These are phyloP conservation scores for Thymelicus sylvestris DNA, from an alignment of 2,888 invertebrate species.

Conservation along the genomic window DNA sequence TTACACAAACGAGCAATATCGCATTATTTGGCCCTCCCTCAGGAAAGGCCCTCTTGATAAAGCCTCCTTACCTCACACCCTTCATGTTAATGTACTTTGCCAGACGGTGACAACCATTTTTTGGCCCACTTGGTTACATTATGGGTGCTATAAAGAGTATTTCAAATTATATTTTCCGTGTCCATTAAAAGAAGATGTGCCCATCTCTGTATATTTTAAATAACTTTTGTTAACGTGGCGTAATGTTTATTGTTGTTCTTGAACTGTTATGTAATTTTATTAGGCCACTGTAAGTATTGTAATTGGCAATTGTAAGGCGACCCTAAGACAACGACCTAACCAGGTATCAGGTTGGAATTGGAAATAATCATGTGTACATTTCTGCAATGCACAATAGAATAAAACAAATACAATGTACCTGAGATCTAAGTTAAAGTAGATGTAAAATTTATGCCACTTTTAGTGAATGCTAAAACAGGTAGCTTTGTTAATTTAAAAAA, in stretches of 20 bases:
- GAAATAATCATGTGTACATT: too few relatives aligned
- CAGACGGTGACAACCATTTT: slow-evolving; percentile 85
- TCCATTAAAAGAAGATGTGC: slow-evolving; percentile 80
- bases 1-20: slow-evolving; percentile 85
- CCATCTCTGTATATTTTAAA: slow-evolving; percentile 65
- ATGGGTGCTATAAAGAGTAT: slow-evolving; percentile 81
- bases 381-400: too few relatives aligned
- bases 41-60: slow-evolving; percentile 84
- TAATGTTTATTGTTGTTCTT: not conserved
- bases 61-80: slow-evolving; percentile 82
- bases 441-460: slow-evolving; percentile 48
- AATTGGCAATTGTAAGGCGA: too few relatives aligned
- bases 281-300: too few relatives aligned
- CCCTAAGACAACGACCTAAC: too few relatives aligned
- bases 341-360: too few relatives aligned
- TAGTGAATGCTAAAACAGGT: slow-evolving; percentile 61
- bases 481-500: slow-evolving; percentile 60
- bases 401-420: too few relatives aligned
- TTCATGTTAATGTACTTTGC: slow-evolving; percentile 83
- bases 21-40: slow-evolving; percentile 84
- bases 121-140: slow-evolving; percentile 84
- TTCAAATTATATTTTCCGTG: slow-evolving; percentile 82
- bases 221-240: slow-evolving; percentile 49
- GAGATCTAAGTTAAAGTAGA: slow-evolving; percentile 43
- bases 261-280: not conserved